Conservation (phyloP, 2,113 vertebrate species). For the Microtus oregoni region DNA sequence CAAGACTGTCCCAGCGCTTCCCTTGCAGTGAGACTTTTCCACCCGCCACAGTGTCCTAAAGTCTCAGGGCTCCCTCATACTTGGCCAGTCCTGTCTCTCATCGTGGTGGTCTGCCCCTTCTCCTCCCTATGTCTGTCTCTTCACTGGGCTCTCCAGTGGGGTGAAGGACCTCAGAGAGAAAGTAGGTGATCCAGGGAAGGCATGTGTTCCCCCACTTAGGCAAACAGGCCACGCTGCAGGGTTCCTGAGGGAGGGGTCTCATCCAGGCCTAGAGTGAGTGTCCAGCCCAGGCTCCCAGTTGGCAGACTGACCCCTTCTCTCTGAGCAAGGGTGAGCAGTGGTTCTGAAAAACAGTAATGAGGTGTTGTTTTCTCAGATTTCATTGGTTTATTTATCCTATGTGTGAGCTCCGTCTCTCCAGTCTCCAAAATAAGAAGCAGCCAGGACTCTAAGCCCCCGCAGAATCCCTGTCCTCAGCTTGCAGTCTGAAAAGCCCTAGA, state of each 20-base stretch:
- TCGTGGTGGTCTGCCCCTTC: background rate
- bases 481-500: background rate
- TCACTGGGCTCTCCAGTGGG: slow-evolving; percentile 52
- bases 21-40: background rate
- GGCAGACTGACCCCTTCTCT: slow-evolving; percentile 75
- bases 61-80: background rate
- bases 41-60: background rate
- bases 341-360: slow-evolving; percentile 74
- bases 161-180: slow-evolving; percentile 89
- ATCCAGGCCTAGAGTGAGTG: slow-evolving; percentile 44
- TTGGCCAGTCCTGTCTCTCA: background rate
- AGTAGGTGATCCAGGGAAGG: slow-evolving; percentile 91
- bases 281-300: slow-evolving; percentile 54
- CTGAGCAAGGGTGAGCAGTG: slow-evolving; percentile 84
- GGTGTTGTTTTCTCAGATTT: slow-evolving; percentile 93
- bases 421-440: slow-evolving; percentile 84
- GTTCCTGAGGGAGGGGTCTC: slow-evolving; percentile 78
- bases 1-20: background rate
- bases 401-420: slow-evolving; percentile 87
- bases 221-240: slow-evolving; percentile 89
- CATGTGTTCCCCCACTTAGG: slow-evolving; percentile 96
- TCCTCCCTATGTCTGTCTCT: background rate
- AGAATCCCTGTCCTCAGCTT: slow-evolving; percentile 76
- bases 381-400: slow-evolving; percentile 93
- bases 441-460: slow-evolving; percentile 80